Percentiles rank a stretch among this genome's conserved stretches.
phyloP scores from a whole-genome alignment of 1,140 invertebrate species.

The Lethocerus indicus region DNA sequence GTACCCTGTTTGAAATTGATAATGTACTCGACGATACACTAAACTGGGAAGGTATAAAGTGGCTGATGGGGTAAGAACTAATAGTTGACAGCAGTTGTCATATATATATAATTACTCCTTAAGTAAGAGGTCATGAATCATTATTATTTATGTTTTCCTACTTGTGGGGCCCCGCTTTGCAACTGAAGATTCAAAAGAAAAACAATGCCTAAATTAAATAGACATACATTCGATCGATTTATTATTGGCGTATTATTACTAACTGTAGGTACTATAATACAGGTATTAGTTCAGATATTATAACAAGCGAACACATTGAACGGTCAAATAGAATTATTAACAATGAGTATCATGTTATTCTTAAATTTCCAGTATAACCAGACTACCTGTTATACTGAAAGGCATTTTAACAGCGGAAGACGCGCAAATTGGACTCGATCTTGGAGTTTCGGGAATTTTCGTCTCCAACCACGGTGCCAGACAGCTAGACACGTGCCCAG shows the following conservation, averaged over 20 bases:
- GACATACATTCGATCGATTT: too few species aligned
- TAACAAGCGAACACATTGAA: not conserved
- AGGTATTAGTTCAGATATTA: too few species aligned
- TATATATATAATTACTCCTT: too few species aligned
- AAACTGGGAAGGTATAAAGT: conserved; percentile 68
- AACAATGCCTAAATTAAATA: too few species aligned
- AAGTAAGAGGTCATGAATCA: too few species aligned
- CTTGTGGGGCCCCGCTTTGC: too few species aligned
- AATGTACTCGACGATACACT: conserved; percentile 59
- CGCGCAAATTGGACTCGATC: conserved; percentile 52
- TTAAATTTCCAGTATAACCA: conserved; percentile 39
- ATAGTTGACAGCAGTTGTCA: too few species aligned
- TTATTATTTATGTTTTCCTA: too few species aligned
- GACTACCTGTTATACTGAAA: conserved; percentile 73
- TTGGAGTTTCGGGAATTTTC: conserved; percentile 57
- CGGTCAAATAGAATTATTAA: not conserved
- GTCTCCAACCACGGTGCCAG: conserved; percentile 87
- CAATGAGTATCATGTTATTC: too few species aligned
- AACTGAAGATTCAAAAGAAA: too few species aligned
- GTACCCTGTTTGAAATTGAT: conserved; percentile 52
- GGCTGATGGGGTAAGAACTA: conserved; percentile 62
- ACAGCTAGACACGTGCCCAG: conserved; percentile 70
- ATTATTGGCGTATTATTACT: too few species aligned
- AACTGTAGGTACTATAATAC: too few species aligned
- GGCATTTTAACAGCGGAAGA: conserved; percentile 79